Percentiles rank a stretch among this genome's conserved stretches.
phyloP scores from a whole-genome alignment of 2,888 invertebrate species.

The Flexamia atlantica region DNA sequence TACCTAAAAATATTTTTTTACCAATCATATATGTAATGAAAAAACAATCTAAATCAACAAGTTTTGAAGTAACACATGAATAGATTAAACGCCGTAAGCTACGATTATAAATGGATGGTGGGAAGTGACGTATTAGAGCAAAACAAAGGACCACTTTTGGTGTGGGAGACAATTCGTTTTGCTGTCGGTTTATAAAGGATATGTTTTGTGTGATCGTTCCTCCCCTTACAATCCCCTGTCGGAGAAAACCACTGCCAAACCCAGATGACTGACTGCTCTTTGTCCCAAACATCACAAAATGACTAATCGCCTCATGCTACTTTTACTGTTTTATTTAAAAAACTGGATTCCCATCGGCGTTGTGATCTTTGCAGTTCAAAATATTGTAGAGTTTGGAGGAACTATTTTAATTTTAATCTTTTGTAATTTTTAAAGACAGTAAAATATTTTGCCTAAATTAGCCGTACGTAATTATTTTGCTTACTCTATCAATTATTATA shows the following conservation, averaged over 20 bases:
- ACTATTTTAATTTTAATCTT: too few relatives aligned
- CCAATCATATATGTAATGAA: too few relatives aligned
- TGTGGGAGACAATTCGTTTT: conserved; percentile 1
- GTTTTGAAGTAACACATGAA: neutral
- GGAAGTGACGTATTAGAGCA: neutral
- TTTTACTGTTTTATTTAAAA: neutral
- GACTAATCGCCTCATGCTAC: conserved; percentile 6
- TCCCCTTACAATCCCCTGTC: neutral
- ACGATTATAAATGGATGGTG: neutral
- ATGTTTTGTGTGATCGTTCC: conserved; percentile 24
- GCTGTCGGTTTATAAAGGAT: conserved; percentile 35
- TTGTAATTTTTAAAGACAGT: too few relatives aligned
- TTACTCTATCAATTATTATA: too few relatives aligned
- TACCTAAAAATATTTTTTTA: too few relatives aligned
- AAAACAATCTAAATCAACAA: too few relatives aligned
- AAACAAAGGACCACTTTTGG: conserved; percentile 35
- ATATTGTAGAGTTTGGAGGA: too few relatives aligned
- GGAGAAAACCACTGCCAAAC: conserved; percentile 7
- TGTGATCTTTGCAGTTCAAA: too few relatives aligned
- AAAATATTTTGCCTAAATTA: too few relatives aligned
- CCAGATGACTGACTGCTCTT: conserved; percentile 17
- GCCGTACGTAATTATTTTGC: too few relatives aligned
- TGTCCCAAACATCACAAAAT: conserved; percentile 21
- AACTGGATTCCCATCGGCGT: neutral
- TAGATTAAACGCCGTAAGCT: neutral